Evolutionary conservation across 2,113 vertebrate genomes (phyloP), one percentile per base, ranked within the genome.

Genomic region (Pangasianodon gigas): DNA sequence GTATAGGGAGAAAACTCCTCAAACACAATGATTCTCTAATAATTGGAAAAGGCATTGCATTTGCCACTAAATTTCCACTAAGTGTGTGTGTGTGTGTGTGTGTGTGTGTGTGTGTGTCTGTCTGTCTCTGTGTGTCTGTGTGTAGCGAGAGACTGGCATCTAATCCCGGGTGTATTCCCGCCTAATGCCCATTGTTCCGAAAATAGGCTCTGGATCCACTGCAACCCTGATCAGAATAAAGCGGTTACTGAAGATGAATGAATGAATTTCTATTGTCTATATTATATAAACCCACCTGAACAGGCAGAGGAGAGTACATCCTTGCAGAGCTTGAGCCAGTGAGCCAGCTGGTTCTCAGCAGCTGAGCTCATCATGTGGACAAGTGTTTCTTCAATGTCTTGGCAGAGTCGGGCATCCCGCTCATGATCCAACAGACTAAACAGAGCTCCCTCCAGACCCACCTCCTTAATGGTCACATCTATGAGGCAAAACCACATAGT

Each of bases 261-360:
- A 62, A 62, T 26, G 60, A 65, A 24, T 60, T 58, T 52, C 3
- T 52, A 2, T 56, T 24, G n/a, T 19, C 52, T n/a, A 37, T 56
- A 56, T 83, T 16, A 21, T 8, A 32, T 58, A 32, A 69, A 69
- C 88, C 26, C 46, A 98, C 98, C 97, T 82, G 96, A 96, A 74
- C 97, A 98, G 1, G 98, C 96, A 84, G 97, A 97, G 75, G 97
- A 97, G 91, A 99, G 96, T 86, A 99, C 96, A 88, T 99, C 98
- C 93, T 98, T 98, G 96, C 97, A 98, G 89, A 99, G 97, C 77
- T 97, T 97, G 62, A 99, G 94, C 98, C 98, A 99, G 92, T 97
- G 97, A 18, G 97, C 96, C 90, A 99, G 97, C n/a, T 96, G 97
- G 71, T 95, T 95, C 29, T 96, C 95, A 18, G 96, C 96, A 92